A percentile compares a stretch with the other conserved stretches of the same genome.
Evolutionary conservation across 2,888 invertebrate species (phyloP).

Genomic region (Hirtodrosophila trivittata): DNA sequence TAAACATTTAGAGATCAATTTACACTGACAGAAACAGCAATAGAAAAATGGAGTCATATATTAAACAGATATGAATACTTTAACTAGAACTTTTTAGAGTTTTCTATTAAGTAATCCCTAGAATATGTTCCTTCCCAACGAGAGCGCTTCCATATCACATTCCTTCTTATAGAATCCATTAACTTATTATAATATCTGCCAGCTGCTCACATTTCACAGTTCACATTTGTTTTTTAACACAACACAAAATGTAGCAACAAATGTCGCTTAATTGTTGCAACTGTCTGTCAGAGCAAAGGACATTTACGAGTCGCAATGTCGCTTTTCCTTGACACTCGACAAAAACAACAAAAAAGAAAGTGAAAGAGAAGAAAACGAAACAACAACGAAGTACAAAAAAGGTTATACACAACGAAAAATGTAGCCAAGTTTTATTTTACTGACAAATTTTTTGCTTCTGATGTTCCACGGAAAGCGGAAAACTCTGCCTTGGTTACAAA

Average conservation of each 20-base stretch:
- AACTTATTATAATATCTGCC: not conserved
- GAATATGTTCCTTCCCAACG: too few relatives aligned
- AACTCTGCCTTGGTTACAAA: slow-evolving; percentile 15
- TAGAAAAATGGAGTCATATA: not conserved
- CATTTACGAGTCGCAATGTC: slow-evolving; percentile 39
- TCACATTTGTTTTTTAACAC: slow-evolving; percentile 39
- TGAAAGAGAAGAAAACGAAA: too few relatives aligned
- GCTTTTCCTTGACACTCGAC: slow-evolving; percentile 18
- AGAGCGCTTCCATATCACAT: too few relatives aligned
- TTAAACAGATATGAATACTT: too few relatives aligned
- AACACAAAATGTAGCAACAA: slow-evolving; percentile 56
- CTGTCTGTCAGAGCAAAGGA: slow-evolving; percentile 56
- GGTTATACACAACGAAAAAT: slow-evolving; percentile 21
- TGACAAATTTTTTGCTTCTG: slow-evolving; percentile 7
- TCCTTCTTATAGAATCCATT: not conserved
- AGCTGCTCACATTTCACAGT: slow-evolving; percentile 1
- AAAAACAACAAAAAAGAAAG: not conserved
- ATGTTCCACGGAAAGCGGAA: slow-evolving; percentile 3
- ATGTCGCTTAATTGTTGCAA: slow-evolving; percentile 63
- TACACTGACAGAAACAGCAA: not conserved
- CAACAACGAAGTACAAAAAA: not conserved
- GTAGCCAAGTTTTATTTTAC: slow-evolving; percentile 40
- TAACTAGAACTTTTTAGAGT: too few relatives aligned
- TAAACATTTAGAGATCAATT: not conserved
- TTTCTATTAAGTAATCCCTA: too few relatives aligned